These are phyloP conservation scores for Symphodus melops DNA, from an alignment of 2,113 vertebrate genomes.

Conservation along the genomic window DNA sequence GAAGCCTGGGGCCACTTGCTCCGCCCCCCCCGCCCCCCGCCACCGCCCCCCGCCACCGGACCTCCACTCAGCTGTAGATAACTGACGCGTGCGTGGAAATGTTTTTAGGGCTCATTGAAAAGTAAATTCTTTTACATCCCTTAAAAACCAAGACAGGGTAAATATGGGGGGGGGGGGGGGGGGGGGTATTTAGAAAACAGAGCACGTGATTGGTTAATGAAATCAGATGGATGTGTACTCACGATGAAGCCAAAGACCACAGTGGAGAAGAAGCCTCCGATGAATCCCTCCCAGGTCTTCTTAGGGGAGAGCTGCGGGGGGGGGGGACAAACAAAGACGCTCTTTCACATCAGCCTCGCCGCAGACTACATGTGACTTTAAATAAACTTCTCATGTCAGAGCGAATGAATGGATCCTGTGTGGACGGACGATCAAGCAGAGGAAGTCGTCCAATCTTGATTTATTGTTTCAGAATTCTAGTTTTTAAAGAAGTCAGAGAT, in stretches of 20 bases:
- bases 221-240: conserved; percentile 76
- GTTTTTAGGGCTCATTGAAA: no score
- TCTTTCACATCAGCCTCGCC: conserved; percentile 32
- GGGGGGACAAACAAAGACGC: conserved; percentile 3
- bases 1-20: no score
- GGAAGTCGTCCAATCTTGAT: no score
- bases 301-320: conserved; percentile 92
- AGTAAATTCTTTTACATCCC: no score
- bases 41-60: no score
- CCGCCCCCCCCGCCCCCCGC: no score
- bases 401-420: not conserved
- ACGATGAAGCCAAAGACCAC: conserved; percentile 96
- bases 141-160: no score
- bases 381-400: not conserved
- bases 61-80: no score
- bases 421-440: not conserved
- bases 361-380: not conserved
- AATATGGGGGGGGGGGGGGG: no score
- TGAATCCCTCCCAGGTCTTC: conserved; percentile 99
- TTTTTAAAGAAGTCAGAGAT: no score
- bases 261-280: conserved; percentile 96
- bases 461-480: no score
- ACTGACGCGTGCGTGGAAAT: no score
- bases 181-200: not conserved
- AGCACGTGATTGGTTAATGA: not conserved